Percentiles rank a stretch among this genome's conserved stretches.
Conservation (phyloP, 2,888 invertebrate species). For the Allolobophora icterica region DNA sequence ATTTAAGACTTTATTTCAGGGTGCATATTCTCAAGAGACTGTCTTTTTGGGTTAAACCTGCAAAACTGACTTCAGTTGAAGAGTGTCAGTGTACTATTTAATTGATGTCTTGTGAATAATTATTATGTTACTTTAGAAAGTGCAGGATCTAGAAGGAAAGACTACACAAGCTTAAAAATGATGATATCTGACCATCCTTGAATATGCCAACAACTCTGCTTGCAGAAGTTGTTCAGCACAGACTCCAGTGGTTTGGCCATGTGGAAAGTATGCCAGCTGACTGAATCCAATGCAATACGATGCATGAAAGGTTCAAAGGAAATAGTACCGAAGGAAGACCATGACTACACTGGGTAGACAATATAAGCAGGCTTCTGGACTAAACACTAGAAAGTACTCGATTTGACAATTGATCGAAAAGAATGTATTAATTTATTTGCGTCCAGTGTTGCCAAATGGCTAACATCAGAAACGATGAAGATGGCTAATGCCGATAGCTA, state of each 20-base stretch:
- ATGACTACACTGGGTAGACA: neutral
- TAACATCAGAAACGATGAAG: neutral
- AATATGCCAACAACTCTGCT: neutral
- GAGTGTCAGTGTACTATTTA: neutral
- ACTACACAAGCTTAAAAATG: neutral
- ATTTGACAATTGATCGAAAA: neutral
- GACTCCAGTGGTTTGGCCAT: neutral
- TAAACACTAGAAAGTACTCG: neutral
- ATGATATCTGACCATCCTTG: neutral
- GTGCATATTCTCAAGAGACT: no score
- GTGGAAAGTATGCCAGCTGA: neutral
- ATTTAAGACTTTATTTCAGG: no score
- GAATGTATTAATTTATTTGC: neutral
- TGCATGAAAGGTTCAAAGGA: neutral
- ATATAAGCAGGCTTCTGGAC: neutral
- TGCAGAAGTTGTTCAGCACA: no score
- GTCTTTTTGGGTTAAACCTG: neutral
- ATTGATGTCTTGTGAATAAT: neutral
- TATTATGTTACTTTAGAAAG: neutral
- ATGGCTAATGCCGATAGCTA: no score
- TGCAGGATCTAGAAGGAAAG: neutral
- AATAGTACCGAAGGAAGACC: neutral
- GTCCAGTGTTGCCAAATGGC: neutral
- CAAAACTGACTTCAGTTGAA: neutral
- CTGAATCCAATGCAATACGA: neutral